These are phyloP conservation scores for Cotesia vestalis DNA, from an alignment of 1,140 invertebrate genomes.

Conservation along the genomic window DNA sequence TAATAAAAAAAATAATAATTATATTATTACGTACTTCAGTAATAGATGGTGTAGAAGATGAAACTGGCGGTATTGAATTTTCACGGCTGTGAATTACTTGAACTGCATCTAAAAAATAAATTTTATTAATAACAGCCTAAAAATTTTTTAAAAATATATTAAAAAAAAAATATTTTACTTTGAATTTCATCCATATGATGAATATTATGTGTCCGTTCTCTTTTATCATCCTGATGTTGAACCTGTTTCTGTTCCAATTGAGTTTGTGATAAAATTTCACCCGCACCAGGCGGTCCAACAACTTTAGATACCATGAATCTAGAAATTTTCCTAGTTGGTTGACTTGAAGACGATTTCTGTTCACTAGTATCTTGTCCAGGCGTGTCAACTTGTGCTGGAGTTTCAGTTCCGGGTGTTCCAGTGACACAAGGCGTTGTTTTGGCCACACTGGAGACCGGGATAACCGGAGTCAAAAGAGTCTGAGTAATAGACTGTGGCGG, in stretches of 20 bases:
- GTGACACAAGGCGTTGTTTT: slow-evolving; percentile 50
- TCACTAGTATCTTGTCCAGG: slow-evolving; percentile 45
- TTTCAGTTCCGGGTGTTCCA: slow-evolving; percentile 50
- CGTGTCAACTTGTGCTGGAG: slow-evolving; percentile 49
- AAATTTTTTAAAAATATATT: not conserved
- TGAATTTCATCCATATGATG: slow-evolving; percentile 51
- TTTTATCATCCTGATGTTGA: slow-evolving; percentile 47
- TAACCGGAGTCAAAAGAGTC: slow-evolving; percentile 50
- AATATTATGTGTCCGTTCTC: slow-evolving; percentile 27
- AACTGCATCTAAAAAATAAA: slow-evolving; percentile 26
- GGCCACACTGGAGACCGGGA: slow-evolving; percentile 49
- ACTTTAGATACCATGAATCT: slow-evolving; percentile 68
- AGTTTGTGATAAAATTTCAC: slow-evolving; percentile 40
- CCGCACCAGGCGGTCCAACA: slow-evolving; percentile 53
- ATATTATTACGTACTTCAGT: slow-evolving; percentile 49
- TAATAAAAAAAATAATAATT: not conserved
- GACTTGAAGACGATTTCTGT: slow-evolving; percentile 38
- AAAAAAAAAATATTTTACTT: slow-evolving; percentile 38
- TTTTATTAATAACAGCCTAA: not conserved
- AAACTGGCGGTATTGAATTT: slow-evolving; percentile 57
- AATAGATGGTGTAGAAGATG: slow-evolving; percentile 41
- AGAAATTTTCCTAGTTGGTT: slow-evolving; percentile 64
- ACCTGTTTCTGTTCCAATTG: slow-evolving; percentile 46
- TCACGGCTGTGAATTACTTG: slow-evolving; percentile 59
- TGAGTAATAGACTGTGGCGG: slow-evolving; percentile 36